Conservation (phyloP, 2,888 invertebrate species). For the Pimpla rufipes region DNA sequence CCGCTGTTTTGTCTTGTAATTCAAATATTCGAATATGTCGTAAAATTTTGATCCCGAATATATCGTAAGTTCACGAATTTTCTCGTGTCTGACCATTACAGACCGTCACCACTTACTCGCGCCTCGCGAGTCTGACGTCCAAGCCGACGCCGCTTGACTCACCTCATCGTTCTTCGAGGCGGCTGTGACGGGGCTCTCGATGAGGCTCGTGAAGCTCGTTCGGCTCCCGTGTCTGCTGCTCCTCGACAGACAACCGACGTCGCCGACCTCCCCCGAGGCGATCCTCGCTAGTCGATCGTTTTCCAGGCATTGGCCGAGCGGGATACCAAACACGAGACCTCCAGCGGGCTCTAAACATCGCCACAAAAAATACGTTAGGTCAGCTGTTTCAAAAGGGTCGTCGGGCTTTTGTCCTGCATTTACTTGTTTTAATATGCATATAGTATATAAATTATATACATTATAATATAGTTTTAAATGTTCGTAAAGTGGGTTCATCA, state of each 20-base stretch:
- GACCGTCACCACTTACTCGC: not conserved
- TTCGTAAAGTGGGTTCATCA: too few species aligned
- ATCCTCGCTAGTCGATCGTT: slow-evolving; percentile 89
- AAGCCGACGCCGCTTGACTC: slow-evolving; percentile 78
- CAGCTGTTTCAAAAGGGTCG: not conserved
- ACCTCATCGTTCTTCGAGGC: slow-evolving; percentile 87
- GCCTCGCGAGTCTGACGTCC: not conserved
- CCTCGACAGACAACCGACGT: slow-evolving; percentile 82
- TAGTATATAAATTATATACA: too few species aligned
- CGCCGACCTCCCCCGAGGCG: slow-evolving; percentile 81
- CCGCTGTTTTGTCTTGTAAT: too few species aligned
- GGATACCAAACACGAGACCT: slow-evolving; percentile 94
- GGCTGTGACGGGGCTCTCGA: slow-evolving; percentile 85
- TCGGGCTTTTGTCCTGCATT: too few species aligned
- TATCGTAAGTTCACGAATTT: not conserved
- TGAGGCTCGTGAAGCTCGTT: slow-evolving; percentile 91
- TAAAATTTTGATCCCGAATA: too few species aligned
- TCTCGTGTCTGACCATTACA: not conserved
- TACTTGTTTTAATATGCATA: too few species aligned
- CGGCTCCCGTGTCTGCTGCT: slow-evolving; percentile 89
- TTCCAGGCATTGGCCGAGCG: slow-evolving; percentile 93
- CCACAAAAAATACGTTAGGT: slow-evolving; percentile 2
- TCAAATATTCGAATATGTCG: too few species aligned
- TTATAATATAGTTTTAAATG: too few species aligned
- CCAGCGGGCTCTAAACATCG: slow-evolving; percentile 76